Evolutionary conservation across 2,113 vertebrate species (phyloP).

Genomic region (Corythaixoides concolor): DNA sequence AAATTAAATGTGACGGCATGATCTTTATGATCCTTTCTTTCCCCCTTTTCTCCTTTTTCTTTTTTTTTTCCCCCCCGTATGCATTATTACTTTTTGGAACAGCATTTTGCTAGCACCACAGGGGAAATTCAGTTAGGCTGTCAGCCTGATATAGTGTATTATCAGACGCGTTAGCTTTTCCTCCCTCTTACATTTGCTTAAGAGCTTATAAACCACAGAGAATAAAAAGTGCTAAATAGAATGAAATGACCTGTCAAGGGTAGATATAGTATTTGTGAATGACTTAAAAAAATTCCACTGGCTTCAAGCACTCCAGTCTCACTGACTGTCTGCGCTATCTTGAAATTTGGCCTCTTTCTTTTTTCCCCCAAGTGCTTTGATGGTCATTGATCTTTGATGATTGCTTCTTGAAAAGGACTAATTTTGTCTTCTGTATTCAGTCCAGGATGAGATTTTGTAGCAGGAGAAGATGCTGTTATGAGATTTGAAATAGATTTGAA

Average conservation of each 20-base stretch:
- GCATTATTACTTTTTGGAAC: conserved; percentile 58
- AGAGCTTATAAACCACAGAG: conserved; percentile 62
- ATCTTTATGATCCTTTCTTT: conserved; percentile 5
- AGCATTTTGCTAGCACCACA: conserved; percentile 45
- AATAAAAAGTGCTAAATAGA: conserved; percentile 69
- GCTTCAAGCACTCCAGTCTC: not conserved
- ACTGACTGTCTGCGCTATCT: not conserved
- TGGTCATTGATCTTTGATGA: conserved; percentile 44
- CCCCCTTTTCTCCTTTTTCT: too few species aligned
- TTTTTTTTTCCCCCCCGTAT: not conserved
- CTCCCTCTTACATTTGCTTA: conserved; percentile 69
- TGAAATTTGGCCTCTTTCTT: conserved; percentile 9
- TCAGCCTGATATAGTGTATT: conserved; percentile 58
- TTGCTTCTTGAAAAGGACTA: conserved; percentile 34
- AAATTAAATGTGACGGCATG: conserved; percentile 55
- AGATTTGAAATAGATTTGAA: not conserved
- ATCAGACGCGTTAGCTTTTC: conserved; percentile 56
- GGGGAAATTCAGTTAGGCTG: conserved; percentile 57
- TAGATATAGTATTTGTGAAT: conserved; percentile 54
- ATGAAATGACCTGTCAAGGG: conserved; percentile 68
- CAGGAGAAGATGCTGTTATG: not conserved
- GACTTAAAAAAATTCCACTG: conserved; percentile 27
- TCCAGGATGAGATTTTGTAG: not conserved
- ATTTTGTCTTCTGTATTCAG: conserved; percentile 14
- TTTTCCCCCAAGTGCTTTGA: not conserved